Evolutionary conservation across 2,888 invertebrate genomes (phyloP), one percentile per base, ranked within the genome.

Genomic region (Proisotoma minuta): DNA sequence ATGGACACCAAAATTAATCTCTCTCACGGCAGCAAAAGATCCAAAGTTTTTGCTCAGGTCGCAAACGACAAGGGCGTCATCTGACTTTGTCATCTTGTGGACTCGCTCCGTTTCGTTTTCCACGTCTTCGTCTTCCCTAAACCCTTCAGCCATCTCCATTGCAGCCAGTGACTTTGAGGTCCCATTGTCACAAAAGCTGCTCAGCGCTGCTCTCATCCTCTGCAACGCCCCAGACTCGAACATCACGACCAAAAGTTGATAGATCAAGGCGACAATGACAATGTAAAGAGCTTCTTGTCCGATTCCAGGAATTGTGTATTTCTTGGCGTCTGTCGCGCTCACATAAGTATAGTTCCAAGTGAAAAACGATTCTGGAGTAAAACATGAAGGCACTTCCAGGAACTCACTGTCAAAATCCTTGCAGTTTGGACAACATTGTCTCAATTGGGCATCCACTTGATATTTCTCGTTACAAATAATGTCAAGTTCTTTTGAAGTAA

Each of bases 1-100:
- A 5, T 76, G 82, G 5, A 89, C 84, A 0, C 84, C 83, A 75
- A 91, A 85, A 74, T 82, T 84, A 60, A 89, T 77, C 12, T 84
- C 84, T 48, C 82, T 79, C 1, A 88, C 87, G 5, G 87, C 87
- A 43, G 79, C 70, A 47, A 80, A 74, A 1, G 77, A 62, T 0
- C 78, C 77, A 71, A 57, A 63, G 47, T 63, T 49, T 24, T 63
- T 63, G 15, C 50, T 56, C 23, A 63, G 18, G 23, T 59, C 51
- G 8, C 48, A 43, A 15, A 63, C 49, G 2, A 63, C 63, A 10
- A 63, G 47, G 1, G 63, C 59, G 28, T 63, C 60, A 12, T 60
- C 62, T 24, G 57, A 62, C 53, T 59, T 51, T n/a, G 27, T 43
- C 40, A 69, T 48, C 20, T 62, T 48, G 24, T 60, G 48, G 43